phyloP scores from a whole-genome alignment of 1,140 invertebrate species.

The Proales similis region DNA sequence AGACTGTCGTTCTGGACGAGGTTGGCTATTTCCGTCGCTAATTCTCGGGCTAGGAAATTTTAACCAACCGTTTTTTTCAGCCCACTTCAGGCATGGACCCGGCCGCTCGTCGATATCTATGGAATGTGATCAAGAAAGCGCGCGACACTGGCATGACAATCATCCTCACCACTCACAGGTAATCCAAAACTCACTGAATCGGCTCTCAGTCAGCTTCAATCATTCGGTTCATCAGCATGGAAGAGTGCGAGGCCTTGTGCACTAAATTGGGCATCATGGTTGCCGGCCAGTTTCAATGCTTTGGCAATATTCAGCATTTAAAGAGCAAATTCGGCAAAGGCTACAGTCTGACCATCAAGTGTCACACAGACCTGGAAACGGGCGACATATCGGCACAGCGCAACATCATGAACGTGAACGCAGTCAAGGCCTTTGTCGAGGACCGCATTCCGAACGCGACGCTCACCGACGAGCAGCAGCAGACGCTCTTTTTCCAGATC shows the following conservation, averaged over 20 bases:
- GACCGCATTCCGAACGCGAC: slow-evolving; percentile 27
- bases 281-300: slow-evolving; percentile 43
- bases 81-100: slow-evolving; percentile 36
- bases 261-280: slow-evolving; percentile 46
- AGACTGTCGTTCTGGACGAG: slow-evolving; percentile 53
- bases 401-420: slow-evolving; percentile 8
- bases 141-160: slow-evolving; percentile 40
- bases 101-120: slow-evolving; percentile 35
- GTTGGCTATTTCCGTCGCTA: slow-evolving; percentile 39
- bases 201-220: no score
- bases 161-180: slow-evolving; percentile 44
- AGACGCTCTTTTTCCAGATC: slow-evolving; percentile 35
- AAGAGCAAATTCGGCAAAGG: slow-evolving; percentile 50
- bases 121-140: slow-evolving; percentile 26
- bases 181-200: no score
- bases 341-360: slow-evolving; percentile 52
- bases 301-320: slow-evolving; percentile 46
- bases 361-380: slow-evolving; percentile 3
- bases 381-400: neutral
- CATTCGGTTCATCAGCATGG: no score
- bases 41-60: slow-evolving; percentile 52
- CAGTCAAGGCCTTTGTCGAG: slow-evolving; percentile 17
- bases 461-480: slow-evolving; percentile 19
- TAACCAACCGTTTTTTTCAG: slow-evolving; percentile 59
- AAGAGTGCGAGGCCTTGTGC: slow-evolving; percentile 41